Conservation (phyloP, 2,888 invertebrate species). For the Dynastes grantii region DNA sequence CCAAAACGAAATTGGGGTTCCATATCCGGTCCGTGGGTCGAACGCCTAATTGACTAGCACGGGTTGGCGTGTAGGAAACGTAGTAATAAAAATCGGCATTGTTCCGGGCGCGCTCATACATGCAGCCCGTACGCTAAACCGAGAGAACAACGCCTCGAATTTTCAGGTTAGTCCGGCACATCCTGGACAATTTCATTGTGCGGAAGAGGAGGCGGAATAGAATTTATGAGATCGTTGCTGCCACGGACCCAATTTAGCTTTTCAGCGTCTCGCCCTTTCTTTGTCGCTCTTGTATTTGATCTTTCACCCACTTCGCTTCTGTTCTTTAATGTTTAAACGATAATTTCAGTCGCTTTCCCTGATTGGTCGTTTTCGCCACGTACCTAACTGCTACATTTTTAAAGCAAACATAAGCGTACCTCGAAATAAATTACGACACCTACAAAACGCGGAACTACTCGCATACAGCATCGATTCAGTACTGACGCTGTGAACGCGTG, state of each 20-base stretch:
- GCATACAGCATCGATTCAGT: no score
- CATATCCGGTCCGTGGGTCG: slow-evolving; percentile 39
- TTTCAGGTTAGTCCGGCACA: slow-evolving; percentile 4
- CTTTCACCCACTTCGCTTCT: not conserved
- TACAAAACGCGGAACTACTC: no score
- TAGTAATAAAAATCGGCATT: slow-evolving; percentile 43
- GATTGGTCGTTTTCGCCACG: no score
- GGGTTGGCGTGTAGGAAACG: slow-evolving; percentile 25
- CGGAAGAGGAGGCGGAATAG: slow-evolving; percentile 11
- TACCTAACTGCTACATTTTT: no score
- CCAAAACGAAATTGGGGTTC: no score
- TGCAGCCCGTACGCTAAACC: not conserved
- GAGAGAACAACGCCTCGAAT: slow-evolving; percentile 15
- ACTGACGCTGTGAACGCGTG: no score
- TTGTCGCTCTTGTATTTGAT: not conserved
- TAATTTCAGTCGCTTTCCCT: not conserved
- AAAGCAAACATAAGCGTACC: no score
- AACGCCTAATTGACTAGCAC: slow-evolving; percentile 42
- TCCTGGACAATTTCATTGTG: slow-evolving; percentile 42
- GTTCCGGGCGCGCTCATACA: slow-evolving; percentile 23
- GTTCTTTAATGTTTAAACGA: not conserved
- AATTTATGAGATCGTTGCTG: slow-evolving; percentile 32
- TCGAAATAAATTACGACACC: no score
- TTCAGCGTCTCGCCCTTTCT: slow-evolving; percentile 14
- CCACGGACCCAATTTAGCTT: slow-evolving; percentile 35